Evolutionary conservation across 53 echinoderm and acorn worm genomes (phyloP).

Genomic region (Holothuria scabra): DNA sequence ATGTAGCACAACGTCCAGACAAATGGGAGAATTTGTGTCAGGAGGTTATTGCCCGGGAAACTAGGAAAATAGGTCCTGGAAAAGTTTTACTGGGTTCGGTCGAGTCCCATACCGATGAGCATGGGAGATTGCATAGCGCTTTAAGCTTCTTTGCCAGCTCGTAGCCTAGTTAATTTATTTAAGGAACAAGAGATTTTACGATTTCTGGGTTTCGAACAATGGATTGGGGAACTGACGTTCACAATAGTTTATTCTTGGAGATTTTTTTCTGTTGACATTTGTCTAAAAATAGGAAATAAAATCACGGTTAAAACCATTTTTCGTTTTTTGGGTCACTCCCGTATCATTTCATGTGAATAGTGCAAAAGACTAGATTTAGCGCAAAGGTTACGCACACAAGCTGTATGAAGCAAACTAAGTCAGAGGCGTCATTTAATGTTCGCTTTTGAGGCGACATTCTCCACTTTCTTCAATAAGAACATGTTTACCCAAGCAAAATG

Average conservation of each 20-base stretch:
- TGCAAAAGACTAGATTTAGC: background rate
- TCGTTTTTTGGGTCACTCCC: slow-evolving; percentile 19
- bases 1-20: slow-evolving; percentile 40
- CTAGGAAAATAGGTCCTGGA: slow-evolving; percentile 17
- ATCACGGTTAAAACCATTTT: slow-evolving; percentile 16
- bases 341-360: slow-evolving; percentile 15
- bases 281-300: slow-evolving; percentile 34
- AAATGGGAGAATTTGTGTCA: background rate
- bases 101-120: background rate
- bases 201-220: slow-evolving; percentile 32
- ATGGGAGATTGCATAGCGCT: background rate
- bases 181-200: slow-evolving; percentile 32
- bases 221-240: background rate
- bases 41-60: slow-evolving; percentile 19
- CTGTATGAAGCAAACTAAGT: too few species aligned
- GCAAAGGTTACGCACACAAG: slow-evolving; percentile 29
- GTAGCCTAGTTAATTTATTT: slow-evolving; percentile 44
- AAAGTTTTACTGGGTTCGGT: background rate
- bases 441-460: too few species aligned
- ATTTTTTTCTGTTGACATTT: background rate
- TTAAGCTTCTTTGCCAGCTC: background rate
- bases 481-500: too few species aligned
- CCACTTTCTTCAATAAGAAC: too few species aligned
- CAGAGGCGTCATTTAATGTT: too few species aligned
- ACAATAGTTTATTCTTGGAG: slow-evolving; percentile 14